These are phyloP conservation scores for Vanessa tameamea DNA, from an alignment of 1,140 invertebrate species.

Conservation along the genomic window DNA sequence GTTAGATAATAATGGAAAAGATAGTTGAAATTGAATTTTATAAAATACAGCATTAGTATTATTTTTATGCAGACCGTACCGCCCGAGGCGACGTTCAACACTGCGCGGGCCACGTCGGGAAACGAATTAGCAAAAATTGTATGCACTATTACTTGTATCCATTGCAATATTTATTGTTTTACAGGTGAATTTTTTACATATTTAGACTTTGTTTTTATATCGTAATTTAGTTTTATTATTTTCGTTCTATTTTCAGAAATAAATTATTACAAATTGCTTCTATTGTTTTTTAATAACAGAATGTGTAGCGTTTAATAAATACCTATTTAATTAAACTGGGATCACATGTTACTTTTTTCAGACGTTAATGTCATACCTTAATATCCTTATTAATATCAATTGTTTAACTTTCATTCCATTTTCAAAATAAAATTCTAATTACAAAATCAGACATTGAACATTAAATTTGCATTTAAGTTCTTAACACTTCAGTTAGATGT, in stretches of 20 bases:
- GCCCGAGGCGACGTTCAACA: slow-evolving; percentile 23
- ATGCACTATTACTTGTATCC: slow-evolving; percentile 26
- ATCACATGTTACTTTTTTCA: too few relatives aligned
- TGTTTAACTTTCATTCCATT: too few relatives aligned
- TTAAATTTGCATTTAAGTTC: too few relatives aligned
- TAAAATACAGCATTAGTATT: background rate
- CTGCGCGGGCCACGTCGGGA: slow-evolving; percentile 20
- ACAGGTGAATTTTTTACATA: background rate
- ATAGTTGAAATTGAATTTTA: background rate
- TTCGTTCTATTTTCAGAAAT: background rate
- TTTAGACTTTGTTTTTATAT: background rate
- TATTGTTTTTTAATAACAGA: too few relatives aligned
- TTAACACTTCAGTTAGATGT: too few relatives aligned
- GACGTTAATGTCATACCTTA: too few relatives aligned
- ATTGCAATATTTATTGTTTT: slow-evolving; percentile 15
- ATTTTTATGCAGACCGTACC: slow-evolving; percentile 28
- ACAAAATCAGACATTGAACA: too few relatives aligned
- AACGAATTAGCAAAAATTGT: slow-evolving; percentile 33
- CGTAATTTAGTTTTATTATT: background rate
- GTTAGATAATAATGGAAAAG: background rate
- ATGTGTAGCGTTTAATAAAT: too few relatives aligned
- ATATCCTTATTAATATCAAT: too few relatives aligned
- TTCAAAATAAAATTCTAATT: too few relatives aligned
- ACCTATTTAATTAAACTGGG: too few relatives aligned
- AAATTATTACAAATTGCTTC: too few relatives aligned